A percentile compares a stretch with the other conserved stretches of the same genome.
These are phyloP conservation scores for Catocala sponsa DNA, from an alignment of 2,888 invertebrate species.

Conservation along the genomic window DNA sequence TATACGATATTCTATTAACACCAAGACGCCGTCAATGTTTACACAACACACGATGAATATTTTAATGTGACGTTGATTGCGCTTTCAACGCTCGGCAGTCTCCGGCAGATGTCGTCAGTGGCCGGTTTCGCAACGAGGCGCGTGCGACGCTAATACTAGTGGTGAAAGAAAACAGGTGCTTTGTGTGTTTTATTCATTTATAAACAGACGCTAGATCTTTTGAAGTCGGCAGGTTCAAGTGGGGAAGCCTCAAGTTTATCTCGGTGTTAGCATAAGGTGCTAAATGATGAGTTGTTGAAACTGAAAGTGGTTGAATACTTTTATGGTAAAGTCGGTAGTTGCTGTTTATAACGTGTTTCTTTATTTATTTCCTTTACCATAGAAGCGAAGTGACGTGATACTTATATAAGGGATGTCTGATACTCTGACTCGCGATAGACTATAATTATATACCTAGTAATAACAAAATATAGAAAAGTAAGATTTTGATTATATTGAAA, in stretches of 20 bases:
- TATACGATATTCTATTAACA: constrained; percentile 9
- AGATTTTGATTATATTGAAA: no score
- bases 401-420: no score
- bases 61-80: constrained; percentile 48
- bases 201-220: constrained; percentile 26
- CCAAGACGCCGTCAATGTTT: constrained; percentile 23
- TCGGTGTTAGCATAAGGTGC: constrained; percentile 13
- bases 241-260: constrained; percentile 10
- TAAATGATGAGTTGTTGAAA: constrained; percentile 17
- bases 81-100: constrained; percentile 36
- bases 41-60: constrained; percentile 40
- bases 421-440: no score
- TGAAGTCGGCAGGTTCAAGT: constrained; percentile 12
- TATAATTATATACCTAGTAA: no score
- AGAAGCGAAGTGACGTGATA: no score
- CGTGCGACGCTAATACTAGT: constrained; percentile 61
- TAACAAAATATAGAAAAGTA: no score
- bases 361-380: no score
- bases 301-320: constrained; percentile 14
- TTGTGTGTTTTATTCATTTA: constrained; percentile 58
- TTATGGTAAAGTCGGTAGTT: background rate
- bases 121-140: constrained; percentile 60
- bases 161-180: constrained; percentile 68
- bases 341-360: background rate
- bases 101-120: constrained; percentile 51